Evolutionary conservation across 2,113 vertebrate species (phyloP).

Genomic region (Aspidoscelis tigris): DNA sequence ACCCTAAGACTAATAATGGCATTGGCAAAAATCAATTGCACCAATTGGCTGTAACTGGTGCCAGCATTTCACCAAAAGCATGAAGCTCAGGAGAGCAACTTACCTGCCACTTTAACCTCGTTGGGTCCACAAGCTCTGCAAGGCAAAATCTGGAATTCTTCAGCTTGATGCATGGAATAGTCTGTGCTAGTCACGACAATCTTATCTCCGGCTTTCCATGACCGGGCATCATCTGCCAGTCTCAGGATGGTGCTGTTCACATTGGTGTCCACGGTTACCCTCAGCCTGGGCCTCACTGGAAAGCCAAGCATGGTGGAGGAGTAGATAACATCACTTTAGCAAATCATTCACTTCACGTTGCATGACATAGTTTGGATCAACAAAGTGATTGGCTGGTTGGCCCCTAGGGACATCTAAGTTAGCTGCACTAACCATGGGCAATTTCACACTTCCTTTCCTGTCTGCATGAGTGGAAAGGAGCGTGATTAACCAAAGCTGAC

Average conservation of each 20-base stretch:
- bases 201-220: slow-evolving; percentile 76
- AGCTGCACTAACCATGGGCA: slow-evolving; percentile 22
- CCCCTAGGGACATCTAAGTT: slow-evolving; percentile 19
- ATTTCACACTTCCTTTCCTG: background rate
- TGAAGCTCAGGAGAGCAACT: slow-evolving; percentile 30
- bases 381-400: slow-evolving; percentile 31
- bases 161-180: slow-evolving; percentile 88
- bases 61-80: background rate
- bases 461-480: too few relatives aligned
- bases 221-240: slow-evolving; percentile 71
- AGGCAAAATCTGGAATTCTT: slow-evolving; percentile 81
- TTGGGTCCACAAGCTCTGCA: slow-evolving; percentile 78
- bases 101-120: slow-evolving; percentile 91
- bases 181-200: slow-evolving; percentile 84
- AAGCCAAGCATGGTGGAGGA: slow-evolving; percentile 7
- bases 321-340: slow-evolving; percentile 10
- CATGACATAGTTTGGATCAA: background rate
- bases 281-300: slow-evolving; percentile 89
- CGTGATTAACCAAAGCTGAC: too few relatives aligned
- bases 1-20: too few relatives aligned
- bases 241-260: slow-evolving; percentile 81
- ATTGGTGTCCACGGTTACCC: slow-evolving; percentile 82
- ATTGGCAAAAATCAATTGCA: background rate
- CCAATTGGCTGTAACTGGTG: background rate
- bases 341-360: background rate